Percentiles rank a stretch among this genome's conserved stretches.
phyloP scores from a whole-genome alignment of 1,140 invertebrate species.

The Lordiphosa collinella region DNA sequence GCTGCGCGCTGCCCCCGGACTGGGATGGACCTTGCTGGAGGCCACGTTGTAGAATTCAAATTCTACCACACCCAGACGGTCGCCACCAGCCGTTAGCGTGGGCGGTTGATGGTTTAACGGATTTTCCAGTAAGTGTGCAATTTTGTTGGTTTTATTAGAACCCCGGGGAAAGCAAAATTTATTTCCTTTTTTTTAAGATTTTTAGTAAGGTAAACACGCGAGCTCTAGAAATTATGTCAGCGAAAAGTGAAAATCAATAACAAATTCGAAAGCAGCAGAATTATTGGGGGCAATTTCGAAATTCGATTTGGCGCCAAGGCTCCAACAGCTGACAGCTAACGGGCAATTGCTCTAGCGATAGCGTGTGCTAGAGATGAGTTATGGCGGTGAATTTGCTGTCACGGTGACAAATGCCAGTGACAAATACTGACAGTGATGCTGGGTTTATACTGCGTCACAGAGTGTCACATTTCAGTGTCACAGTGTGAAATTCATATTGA shows the following conservation, averaged over 20 bases:
- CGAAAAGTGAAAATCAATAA: slow-evolving; percentile 61
- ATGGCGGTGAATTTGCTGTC: not conserved
- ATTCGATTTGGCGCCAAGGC: slow-evolving; percentile 48
- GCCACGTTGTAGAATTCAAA: slow-evolving; percentile 79
- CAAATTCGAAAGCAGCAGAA: slow-evolving; percentile 48
- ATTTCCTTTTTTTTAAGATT: not conserved
- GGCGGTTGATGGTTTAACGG: slow-evolving; percentile 72
- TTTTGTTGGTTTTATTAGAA: slow-evolving; percentile 60
- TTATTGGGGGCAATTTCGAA: slow-evolving; percentile 38
- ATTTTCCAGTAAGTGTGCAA: slow-evolving; percentile 78
- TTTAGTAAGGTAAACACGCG: slow-evolving; percentile 20
- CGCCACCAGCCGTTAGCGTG: slow-evolving; percentile 50
- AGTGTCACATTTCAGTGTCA: too few species aligned
- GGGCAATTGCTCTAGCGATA: not conserved
- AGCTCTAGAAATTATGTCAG: slow-evolving; percentile 62
- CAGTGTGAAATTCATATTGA: too few species aligned
- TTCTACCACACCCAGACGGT: slow-evolving; percentile 69
- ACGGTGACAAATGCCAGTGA: not conserved
- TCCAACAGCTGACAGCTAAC: slow-evolving; percentile 28
- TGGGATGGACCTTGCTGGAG: slow-evolving; percentile 84
- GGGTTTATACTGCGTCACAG: too few species aligned
- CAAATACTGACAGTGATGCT: too few species aligned
- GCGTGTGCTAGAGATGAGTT: not conserved
- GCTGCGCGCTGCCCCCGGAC: slow-evolving; percentile 90
- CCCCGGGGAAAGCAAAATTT: slow-evolving; percentile 12